A percentile compares a stretch with the other conserved stretches of the same genome.
phyloP scores from a whole-genome alignment of 2,797 vertebrate genomes.

The Eulemur mongoz region DNA sequence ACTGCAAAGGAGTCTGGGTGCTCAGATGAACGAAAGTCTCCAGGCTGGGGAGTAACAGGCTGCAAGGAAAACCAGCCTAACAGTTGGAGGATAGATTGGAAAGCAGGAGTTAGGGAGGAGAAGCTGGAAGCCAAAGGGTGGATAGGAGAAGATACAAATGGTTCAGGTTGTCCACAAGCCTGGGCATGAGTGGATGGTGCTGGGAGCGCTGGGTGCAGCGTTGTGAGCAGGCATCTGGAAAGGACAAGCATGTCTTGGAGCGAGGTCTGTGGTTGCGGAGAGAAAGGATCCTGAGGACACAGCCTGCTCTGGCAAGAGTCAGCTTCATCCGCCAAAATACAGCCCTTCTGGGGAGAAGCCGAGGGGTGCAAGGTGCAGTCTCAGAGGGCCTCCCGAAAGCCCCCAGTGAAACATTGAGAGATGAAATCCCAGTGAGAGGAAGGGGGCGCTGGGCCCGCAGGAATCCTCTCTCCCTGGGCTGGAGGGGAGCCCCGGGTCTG shows the following conservation, averaged over 20 bases:
- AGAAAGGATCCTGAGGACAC: not conserved
- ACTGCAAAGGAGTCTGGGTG: not conserved
- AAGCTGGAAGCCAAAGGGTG: not conserved
- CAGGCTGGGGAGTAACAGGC: not conserved
- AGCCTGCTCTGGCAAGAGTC: not conserved
- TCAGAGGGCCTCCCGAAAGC: not conserved
- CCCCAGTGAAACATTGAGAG: not conserved
- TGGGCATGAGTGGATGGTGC: rapidly evolving
- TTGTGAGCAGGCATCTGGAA: not conserved
- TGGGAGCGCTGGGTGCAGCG: rapidly evolving
- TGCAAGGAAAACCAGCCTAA: not conserved
- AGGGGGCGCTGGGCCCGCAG: not conserved
- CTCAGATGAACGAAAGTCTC: not conserved
- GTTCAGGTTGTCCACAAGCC: not conserved
- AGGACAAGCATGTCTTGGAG: rapidly evolving
- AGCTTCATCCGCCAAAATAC: not conserved
- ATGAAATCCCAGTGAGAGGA: not conserved
- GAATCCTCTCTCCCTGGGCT: not conserved
- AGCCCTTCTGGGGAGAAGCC: not conserved
- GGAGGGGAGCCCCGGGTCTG: not conserved
- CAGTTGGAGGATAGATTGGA: not conserved
- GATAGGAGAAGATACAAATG: not conserved
- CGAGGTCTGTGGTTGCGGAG: rapidly evolving
- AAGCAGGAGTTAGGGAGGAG: not conserved
- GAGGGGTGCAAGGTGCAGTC: not conserved